A percentile compares a stretch with the other conserved stretches of the same genome.
Conservation (phyloP, 2,113 vertebrate species). For the Centrocercus urophasianus region DNA sequence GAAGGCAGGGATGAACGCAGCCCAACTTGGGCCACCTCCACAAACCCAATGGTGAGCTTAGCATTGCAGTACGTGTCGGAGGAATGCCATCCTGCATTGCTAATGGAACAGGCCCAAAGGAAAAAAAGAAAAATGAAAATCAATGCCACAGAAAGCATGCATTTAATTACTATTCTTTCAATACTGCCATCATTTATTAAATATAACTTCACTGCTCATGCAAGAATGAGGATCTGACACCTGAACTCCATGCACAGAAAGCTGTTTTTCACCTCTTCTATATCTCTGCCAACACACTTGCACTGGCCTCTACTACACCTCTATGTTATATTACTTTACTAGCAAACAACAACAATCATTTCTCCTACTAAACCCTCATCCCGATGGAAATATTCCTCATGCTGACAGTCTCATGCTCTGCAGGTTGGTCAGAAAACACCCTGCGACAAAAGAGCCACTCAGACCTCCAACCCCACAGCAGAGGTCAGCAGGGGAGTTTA, state of each 20-base stretch:
- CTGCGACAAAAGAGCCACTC: neutral
- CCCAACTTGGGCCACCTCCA: neutral
- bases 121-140: neutral
- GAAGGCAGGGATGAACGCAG: neutral
- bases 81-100: rapidly evolving
- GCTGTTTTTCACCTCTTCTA: neutral
- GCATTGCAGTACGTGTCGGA: rapidly evolving
- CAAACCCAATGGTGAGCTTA: rapidly evolving
- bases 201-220: neutral
- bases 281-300: neutral
- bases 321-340: neutral
- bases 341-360: neutral
- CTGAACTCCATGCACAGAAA: neutral
- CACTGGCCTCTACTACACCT: no score
- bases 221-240: neutral
- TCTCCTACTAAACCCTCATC: neutral
- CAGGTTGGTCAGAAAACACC: no score
- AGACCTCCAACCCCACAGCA: neutral
- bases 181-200: neutral
- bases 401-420: no score
- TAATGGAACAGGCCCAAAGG: neutral
- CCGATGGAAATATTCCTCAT: neutral
- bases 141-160: conserved; percentile 8
- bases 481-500: neutral
- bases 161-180: neutral